phyloP scores from a whole-genome alignment of 2,888 invertebrate species.

The Leuctra nigra region DNA sequence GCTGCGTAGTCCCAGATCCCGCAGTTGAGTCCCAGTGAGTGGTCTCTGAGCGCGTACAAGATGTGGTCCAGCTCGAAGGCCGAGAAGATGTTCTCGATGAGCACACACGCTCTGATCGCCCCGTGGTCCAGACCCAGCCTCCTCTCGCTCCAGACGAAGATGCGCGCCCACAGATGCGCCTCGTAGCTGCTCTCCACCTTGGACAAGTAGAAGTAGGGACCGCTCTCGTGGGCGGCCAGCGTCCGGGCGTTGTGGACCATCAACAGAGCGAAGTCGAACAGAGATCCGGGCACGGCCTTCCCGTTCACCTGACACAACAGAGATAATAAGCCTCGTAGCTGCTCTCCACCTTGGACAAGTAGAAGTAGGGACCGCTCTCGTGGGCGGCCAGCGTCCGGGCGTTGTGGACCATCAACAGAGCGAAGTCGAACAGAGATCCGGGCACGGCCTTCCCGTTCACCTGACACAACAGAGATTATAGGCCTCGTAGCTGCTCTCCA shows the following conservation, averaged over 20 bases:
- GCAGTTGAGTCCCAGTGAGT: constrained; percentile 64
- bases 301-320: constrained; percentile 45
- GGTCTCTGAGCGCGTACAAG: constrained; percentile 55
- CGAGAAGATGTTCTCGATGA: constrained; percentile 63
- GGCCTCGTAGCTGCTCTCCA: constrained; percentile 59
- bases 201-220: constrained; percentile 65
- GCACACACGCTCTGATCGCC: constrained; percentile 61
- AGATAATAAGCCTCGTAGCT: constrained; percentile 53
- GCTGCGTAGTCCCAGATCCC: constrained; percentile 70
- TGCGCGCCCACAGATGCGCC: constrained; percentile 61
- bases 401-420: constrained; percentile 58
- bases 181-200: constrained; percentile 60
- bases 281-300: constrained; percentile 53
- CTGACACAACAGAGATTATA: constrained; percentile 37
- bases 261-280: constrained; percentile 62
- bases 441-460: constrained; percentile 54
- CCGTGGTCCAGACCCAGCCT: constrained; percentile 47
- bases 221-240: constrained; percentile 48
- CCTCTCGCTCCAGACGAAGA: constrained; percentile 56
- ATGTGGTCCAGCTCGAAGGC: constrained; percentile 64
- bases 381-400: constrained; percentile 47
- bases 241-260: constrained; percentile 56
- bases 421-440: constrained; percentile 64
- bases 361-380: constrained; percentile 60
- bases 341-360: constrained; percentile 63